Evolutionary conservation across 1,140 invertebrate species (phyloP).

Genomic region (Bombus pascuorum): DNA sequence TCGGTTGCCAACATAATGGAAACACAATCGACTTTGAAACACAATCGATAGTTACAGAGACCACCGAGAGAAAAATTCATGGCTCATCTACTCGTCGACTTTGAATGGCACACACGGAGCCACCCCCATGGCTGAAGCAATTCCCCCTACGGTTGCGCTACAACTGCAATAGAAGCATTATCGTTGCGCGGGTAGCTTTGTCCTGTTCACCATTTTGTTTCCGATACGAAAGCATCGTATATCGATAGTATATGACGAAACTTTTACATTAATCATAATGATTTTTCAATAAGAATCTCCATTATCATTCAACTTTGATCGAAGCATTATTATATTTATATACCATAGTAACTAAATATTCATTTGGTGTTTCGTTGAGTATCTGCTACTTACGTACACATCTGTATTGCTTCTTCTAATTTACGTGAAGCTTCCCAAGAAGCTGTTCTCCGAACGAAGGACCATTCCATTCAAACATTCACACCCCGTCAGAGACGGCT

Average conservation of each 20-base stretch:
- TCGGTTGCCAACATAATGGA: constrained; percentile 65
- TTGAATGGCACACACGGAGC: constrained; percentile 59
- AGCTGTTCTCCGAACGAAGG: no score
- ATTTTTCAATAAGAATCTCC: no score
- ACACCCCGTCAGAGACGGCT: background rate
- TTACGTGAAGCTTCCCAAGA: background rate
- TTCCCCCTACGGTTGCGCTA: constrained; percentile 32
- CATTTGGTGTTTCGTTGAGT: no score
- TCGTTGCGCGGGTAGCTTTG: constrained; percentile 24
- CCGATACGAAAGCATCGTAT: constrained; percentile 6
- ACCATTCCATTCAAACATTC: background rate
- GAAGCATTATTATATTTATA: background rate
- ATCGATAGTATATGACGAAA: background rate
- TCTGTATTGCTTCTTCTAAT: background rate
- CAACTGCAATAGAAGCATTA: constrained; percentile 25
- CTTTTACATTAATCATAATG: background rate
- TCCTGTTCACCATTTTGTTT: constrained; percentile 57
- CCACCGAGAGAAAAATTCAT: constrained; percentile 63
- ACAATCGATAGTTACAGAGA: constrained; percentile 72
- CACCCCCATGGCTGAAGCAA: constrained; percentile 43
- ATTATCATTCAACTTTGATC: background rate
- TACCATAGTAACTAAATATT: no score
- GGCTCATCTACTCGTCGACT: constrained; percentile 65
- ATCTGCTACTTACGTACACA: background rate
- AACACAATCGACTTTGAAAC: constrained; percentile 73